Conservation (phyloP, 1,140 invertebrate genomes). For the Drosophila kanapiae region DNA sequence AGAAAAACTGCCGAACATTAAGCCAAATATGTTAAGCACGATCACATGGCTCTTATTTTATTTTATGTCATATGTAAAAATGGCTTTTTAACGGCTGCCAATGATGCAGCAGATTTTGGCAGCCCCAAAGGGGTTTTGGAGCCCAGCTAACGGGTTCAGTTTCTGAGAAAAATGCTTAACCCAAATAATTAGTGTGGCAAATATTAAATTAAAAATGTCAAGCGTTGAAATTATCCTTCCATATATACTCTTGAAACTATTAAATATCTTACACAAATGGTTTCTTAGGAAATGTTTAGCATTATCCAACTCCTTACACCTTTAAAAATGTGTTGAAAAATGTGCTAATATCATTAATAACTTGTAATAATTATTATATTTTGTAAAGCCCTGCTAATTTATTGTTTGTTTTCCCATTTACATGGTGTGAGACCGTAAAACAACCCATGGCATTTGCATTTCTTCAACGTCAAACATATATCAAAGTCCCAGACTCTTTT, state of each 20-base stretch:
- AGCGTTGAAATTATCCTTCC: not conserved
- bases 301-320: slow-evolving; percentile 8
- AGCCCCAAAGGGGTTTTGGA: not conserved
- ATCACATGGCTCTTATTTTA: slow-evolving; percentile 54
- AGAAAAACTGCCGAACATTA: slow-evolving; percentile 22
- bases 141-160: slow-evolving; percentile 15
- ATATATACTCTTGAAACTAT: not conserved
- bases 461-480: not conserved
- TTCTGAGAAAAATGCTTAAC: slow-evolving; percentile 17
- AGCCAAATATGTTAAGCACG: slow-evolving; percentile 51
- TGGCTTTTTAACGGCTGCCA: slow-evolving; percentile 43
- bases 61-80: slow-evolving; percentile 60
- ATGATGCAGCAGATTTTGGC: slow-evolving; percentile 42
- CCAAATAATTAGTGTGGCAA: slow-evolving; percentile 9
- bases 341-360: slow-evolving; percentile 10
- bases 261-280: not conserved
- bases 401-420: slow-evolving; percentile 5
- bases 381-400: slow-evolving; percentile 17
- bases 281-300: not conserved
- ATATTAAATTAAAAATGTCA: slow-evolving; percentile 5
- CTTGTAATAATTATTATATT: slow-evolving; percentile 16
- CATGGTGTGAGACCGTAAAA: not conserved
- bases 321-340: slow-evolving; percentile 5
- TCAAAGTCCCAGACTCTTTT: not conserved
- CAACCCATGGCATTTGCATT: not conserved